Evolutionary conservation across 2,113 vertebrate species (phyloP).

Genomic region (Lasiurus borealis): DNA sequence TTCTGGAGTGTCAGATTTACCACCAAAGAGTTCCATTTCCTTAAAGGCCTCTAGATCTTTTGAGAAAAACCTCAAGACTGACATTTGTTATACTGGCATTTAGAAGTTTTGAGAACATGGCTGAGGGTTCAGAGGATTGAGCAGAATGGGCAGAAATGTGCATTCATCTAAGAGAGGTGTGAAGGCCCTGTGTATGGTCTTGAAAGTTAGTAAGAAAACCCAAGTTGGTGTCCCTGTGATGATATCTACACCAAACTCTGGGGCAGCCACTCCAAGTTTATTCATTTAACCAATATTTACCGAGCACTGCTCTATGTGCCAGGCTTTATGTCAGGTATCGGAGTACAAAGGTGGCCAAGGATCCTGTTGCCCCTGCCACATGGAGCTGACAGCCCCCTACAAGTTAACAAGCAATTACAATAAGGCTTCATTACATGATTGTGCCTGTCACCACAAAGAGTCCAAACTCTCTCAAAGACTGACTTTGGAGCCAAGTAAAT

Average conservation of each 20-base stretch:
- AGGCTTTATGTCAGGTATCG: neutral
- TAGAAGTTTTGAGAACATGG: neutral
- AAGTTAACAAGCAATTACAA: neutral
- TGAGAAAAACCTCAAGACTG: neutral
- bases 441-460: neutral
- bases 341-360: neutral
- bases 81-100: neutral
- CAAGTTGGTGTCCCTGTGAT: neutral
- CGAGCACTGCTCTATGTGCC: neutral
- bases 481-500: neutral
- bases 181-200: neutral
- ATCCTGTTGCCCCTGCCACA: neutral
- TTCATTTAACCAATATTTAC: neutral
- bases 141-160: neutral
- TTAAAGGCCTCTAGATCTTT: neutral
- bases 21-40: too few relatives aligned
- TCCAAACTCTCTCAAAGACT: neutral
- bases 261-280: neutral
- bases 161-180: neutral
- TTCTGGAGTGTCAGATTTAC: neutral
- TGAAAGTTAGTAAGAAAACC: neutral
- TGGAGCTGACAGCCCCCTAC: neutral
- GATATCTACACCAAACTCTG: neutral
- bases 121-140: neutral
- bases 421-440: neutral